Percentiles rank a stretch among this genome's conserved stretches.
phyloP scores from a whole-genome alignment of 92 coral and sea anemone genomes.

The Metridium senile region DNA sequence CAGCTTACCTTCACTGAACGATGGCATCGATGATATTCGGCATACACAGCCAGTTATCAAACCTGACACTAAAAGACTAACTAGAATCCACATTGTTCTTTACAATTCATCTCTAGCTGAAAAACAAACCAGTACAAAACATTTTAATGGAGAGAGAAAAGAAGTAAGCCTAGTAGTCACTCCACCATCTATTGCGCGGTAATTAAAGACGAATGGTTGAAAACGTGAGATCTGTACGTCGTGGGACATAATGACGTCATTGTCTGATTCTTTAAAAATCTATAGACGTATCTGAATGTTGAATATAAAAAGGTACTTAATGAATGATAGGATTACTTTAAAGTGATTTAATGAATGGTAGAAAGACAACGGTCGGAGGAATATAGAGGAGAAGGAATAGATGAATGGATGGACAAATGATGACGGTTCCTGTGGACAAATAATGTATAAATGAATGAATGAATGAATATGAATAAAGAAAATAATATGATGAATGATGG shows the following conservation, averaged over 20 bases:
- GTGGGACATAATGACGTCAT: slow-evolving; percentile 1
- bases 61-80: not conserved
- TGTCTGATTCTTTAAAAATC: not conserved
- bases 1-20: not conserved
- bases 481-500: not conserved
- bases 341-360: too few relatives aligned
- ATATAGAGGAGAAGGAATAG: not conserved
- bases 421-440: not conserved
- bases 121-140: not conserved
- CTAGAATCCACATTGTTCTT: not conserved
- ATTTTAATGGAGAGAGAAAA: not conserved
- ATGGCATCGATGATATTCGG: not conserved
- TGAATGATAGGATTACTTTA: too few relatives aligned
- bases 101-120: slow-evolving; percentile 1
- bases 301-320: not conserved
- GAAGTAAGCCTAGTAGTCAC: too few relatives aligned
- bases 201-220: too few relatives aligned
- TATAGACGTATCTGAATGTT: not conserved
- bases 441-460: not conserved
- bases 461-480: not conserved
- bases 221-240: not conserved
- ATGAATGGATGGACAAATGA: not conserved
- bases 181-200: too few relatives aligned
- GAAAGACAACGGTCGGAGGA: too few relatives aligned
- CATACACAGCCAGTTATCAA: not conserved